Evolutionary conservation across 2,797 vertebrate genomes (phyloP), one percentile per base, ranked within the genome.

Genomic region (Enteromius unitaeniatus): DNA sequence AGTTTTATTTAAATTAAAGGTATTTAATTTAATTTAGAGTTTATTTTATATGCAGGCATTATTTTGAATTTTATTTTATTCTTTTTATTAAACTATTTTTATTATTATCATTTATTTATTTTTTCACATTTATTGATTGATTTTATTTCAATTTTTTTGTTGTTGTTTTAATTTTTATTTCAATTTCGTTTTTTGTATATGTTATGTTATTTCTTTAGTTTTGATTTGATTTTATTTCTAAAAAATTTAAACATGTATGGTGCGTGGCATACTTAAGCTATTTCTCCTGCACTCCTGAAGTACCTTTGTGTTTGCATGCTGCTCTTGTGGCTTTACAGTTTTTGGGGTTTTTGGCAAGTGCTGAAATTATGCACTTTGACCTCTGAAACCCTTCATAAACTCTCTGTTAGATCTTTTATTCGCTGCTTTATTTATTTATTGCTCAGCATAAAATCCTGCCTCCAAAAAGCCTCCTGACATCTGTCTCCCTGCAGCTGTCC

Each of bases 401-500:
- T 92, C 91, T 86, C 88, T 92, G 93, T 93, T 92, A 92, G 88
- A 86, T 88, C 74, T 87, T 89, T 89, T 88, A 70, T n/a, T 69
- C 67, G 82, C 79, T 86, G 51, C n/a, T 75, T 78, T 81, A n/a
- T 75, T 47, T 75, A 28, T 85, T 58, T 55, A 49, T 79, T 40
- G 65, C 82, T 87, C 49, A 11, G 78, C 78, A 72, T 92, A 89
- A 94, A 95, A 92, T 88, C 92, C 91, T 85, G 85, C 88, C 88
- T 72, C 91, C 92, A 93, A 93, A 79, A 60, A 94, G 93, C 93
- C 92, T 93, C 90, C 91, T 92, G 92, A 94, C 92, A 94, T 95
- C 91, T 94, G 93, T 91, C 92, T 92, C 89, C 55, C 49, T 88
- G 23, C 93, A 91, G 89, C 92, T 92, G 93, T 92, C 89, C 88